Evolutionary conservation across 2,797 vertebrate species (phyloP).

Genomic region (Silurus lanzhouensis): DNA sequence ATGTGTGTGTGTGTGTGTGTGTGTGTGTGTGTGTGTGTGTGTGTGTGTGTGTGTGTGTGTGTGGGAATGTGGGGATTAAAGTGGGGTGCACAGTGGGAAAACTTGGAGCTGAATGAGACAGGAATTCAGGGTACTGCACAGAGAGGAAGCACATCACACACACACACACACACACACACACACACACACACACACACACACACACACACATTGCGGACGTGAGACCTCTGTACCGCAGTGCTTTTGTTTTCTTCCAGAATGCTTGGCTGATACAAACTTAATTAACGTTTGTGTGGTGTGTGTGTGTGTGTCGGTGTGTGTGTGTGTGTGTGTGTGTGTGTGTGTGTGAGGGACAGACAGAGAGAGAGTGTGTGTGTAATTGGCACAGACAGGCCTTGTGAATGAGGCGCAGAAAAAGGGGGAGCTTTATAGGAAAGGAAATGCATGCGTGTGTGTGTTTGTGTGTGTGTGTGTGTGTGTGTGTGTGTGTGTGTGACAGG

Average conservation of each 20-base stretch:
- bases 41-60: conserved; percentile 6
- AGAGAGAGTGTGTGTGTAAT: conserved; percentile 64
- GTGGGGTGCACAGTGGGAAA: conserved; percentile 57
- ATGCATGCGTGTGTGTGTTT: background rate
- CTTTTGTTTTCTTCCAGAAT: conserved; percentile 33
- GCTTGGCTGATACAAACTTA: conserved; percentile 34
- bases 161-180: conserved; percentile 53
- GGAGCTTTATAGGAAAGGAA: conserved; percentile 34
- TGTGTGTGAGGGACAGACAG: background rate
- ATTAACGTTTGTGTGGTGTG: conserved; percentile 30
- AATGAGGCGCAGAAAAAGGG: conserved; percentile 20
- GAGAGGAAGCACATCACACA: conserved; percentile 47
- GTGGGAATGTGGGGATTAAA: conserved; percentile 42
- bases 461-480: background rate
- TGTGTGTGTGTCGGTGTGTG: conserved; percentile 33
- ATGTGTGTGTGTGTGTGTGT: background rate
- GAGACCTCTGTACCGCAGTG: conserved; percentile 15
- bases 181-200: conserved; percentile 14
- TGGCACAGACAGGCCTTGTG: conserved; percentile 46
- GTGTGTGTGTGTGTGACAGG: background rate
- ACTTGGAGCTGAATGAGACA: conserved; percentile 31
- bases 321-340: conserved; percentile 1
- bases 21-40: conserved; percentile 10
- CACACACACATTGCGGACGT: conserved; percentile 22
- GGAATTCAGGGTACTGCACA: conserved; percentile 7